Conservation (phyloP, 2,888 invertebrate species). For the Digitonthophagus gazella region DNA sequence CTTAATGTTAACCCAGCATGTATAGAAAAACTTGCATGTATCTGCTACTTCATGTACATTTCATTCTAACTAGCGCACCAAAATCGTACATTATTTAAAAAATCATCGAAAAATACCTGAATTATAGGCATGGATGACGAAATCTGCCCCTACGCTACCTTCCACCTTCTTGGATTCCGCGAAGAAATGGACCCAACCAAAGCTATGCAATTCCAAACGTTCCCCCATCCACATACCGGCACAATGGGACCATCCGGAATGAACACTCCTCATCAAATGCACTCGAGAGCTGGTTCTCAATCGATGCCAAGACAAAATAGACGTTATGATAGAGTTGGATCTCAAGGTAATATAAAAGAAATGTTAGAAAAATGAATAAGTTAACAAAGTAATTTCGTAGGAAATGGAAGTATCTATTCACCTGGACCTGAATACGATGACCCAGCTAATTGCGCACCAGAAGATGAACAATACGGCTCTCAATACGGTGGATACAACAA, state of each 20-base stretch:
- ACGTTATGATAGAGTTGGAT: constrained; percentile 50
- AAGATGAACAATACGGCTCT: constrained; percentile 88
- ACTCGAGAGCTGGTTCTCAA: constrained; percentile 84
- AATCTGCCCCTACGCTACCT: constrained; percentile 95
- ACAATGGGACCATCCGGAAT: constrained; percentile 80
- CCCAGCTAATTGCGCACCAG: constrained; percentile 88
- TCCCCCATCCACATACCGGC: constrained; percentile 81
- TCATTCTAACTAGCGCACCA: neutral
- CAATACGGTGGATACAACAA: constrained; percentile 78
- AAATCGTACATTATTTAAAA: no score
- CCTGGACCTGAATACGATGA: constrained; percentile 90
- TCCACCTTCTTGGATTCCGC: constrained; percentile 92
- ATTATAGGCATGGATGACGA: constrained; percentile 89
- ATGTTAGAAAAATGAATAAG: neutral
- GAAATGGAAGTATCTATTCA: constrained; percentile 78
- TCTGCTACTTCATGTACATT: neutral
- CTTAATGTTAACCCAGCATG: neutral
- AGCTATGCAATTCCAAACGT: constrained; percentile 86
- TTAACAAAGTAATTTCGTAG: constrained; percentile 42
- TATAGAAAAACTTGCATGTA: neutral
- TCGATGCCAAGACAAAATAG: constrained; percentile 69
- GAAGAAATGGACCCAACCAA: constrained; percentile 94
- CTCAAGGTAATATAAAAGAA: constrained; percentile 45
- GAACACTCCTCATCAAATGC: constrained; percentile 64
- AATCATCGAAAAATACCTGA: neutral